Percentiles rank a stretch among this genome's conserved stretches.
These are phyloP conservation scores for Anaspis maculata DNA, from an alignment of 2,888 invertebrate genomes.

Conservation along the genomic window DNA sequence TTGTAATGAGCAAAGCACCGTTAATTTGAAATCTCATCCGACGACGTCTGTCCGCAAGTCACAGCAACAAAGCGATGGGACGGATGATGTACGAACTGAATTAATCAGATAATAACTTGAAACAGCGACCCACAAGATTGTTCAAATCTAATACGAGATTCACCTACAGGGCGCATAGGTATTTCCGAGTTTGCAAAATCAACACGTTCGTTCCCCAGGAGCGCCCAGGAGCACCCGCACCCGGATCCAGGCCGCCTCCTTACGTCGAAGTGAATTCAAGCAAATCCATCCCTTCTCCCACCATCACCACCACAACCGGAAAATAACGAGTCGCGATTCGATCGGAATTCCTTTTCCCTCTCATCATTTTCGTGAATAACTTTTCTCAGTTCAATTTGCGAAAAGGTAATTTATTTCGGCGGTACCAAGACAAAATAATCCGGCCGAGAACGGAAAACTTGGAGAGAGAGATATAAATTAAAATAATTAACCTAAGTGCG, in stretches of 20 bases:
- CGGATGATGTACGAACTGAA: conserved; percentile 4
- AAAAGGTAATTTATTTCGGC: conserved; percentile 33
- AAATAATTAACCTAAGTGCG: conserved; percentile 33
- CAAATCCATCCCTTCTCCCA: no score
- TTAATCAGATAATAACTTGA: conserved; percentile 9
- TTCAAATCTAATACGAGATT: no score
- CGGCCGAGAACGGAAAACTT: conserved; percentile 26
- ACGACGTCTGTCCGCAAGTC: conserved; percentile 8
- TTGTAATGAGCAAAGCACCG: conserved; percentile 6
- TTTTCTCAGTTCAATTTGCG: conserved; percentile 32
- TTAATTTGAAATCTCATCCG: conserved; percentile 9
- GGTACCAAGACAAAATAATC: conserved; percentile 31
- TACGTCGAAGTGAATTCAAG: no score
- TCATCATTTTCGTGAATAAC: conserved; percentile 22
- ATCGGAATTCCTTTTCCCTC: neutral
- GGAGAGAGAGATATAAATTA: conserved; percentile 33
- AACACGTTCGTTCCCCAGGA: no score
- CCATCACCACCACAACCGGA: no score
- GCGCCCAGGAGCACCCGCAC: no score
- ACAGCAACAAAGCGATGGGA: conserved; percentile 4
- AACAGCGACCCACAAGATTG: no score
- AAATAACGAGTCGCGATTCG: neutral
- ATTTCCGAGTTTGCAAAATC: no score
- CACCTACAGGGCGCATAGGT: no score
- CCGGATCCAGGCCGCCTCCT: no score